Percentiles rank a stretch among this genome's conserved stretches.
Conservation (phyloP, 2,113 vertebrate species). For the Dromaius novaehollandiae region DNA sequence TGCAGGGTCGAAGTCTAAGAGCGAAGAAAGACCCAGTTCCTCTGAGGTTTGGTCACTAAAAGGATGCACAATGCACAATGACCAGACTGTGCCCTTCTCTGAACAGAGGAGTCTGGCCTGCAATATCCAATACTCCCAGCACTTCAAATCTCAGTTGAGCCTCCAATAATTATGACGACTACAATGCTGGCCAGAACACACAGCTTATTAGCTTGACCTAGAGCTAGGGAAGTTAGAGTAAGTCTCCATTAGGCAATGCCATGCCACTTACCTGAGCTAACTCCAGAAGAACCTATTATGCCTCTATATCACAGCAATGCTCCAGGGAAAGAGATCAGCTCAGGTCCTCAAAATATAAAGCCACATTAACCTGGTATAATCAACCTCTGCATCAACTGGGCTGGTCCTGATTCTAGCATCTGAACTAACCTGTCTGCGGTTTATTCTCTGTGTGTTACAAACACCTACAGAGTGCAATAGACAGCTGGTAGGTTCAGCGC, state of each 20-base stretch:
- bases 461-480: background rate
- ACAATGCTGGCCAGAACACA: background rate
- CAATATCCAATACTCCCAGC: background rate
- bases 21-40: background rate
- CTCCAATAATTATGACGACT: background rate
- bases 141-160: background rate
- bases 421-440: background rate
- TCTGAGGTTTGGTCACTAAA: background rate
- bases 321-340: background rate
- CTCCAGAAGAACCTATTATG: background rate
- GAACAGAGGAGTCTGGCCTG: background rate
- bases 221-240: background rate
- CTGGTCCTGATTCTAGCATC: background rate
- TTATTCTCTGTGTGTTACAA: background rate
- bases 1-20: background rate
- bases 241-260: background rate
- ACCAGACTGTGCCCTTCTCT: background rate
- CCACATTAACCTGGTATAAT: background rate
- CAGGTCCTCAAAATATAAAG: background rate
- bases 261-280: background rate
- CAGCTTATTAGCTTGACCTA: background rate
- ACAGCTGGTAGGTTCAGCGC: slow-evolving; percentile 40
- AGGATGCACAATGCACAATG: background rate
- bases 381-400: background rate
- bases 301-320: background rate